These are phyloP conservation scores for Cryptops parisi DNA, from an alignment of 2,888 invertebrate species.

Conservation along the genomic window DNA sequence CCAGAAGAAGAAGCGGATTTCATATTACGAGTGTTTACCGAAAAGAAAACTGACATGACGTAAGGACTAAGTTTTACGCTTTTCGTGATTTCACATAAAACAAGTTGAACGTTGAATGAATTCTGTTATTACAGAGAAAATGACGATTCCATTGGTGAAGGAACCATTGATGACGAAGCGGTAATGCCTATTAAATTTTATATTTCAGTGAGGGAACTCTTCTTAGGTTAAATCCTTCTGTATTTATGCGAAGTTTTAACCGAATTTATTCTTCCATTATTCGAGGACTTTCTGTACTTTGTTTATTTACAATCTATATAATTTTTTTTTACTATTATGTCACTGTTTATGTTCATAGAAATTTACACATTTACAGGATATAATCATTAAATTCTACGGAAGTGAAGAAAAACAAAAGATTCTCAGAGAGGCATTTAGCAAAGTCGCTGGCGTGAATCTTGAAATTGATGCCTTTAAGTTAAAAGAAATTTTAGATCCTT, in stretches of 20 bases:
- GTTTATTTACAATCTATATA: slow-evolving; percentile 8
- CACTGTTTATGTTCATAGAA: no score
- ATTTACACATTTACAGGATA: no score
- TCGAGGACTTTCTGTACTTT: no score
- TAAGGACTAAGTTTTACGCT: no score
- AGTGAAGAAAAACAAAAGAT: slow-evolving; percentile 19
- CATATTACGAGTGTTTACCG: slow-evolving; percentile 85
- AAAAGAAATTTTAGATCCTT: slow-evolving; percentile 78
- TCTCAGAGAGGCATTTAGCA: slow-evolving; percentile 65
- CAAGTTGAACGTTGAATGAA: slow-evolving; percentile 1
- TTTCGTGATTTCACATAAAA: slow-evolving; percentile 23
- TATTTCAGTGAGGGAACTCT: no score
- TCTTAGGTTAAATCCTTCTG: no score
- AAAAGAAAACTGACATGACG: slow-evolving; percentile 74
- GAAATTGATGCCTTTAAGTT: slow-evolving; percentile 91
- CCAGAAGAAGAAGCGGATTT: slow-evolving; percentile 94
- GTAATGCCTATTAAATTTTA: no score
- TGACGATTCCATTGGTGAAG: slow-evolving; percentile 72
- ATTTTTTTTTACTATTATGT: no score
- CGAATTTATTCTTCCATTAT: no score
- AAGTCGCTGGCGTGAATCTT: slow-evolving; percentile 74
- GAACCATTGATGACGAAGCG: slow-evolving; percentile 63
- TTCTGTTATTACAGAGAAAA: slow-evolving; percentile 51
- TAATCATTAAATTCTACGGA: background rate
- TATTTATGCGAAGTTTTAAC: no score